Conservation (phyloP, 2,797 vertebrate species). For the Melanitta fusca region DNA sequence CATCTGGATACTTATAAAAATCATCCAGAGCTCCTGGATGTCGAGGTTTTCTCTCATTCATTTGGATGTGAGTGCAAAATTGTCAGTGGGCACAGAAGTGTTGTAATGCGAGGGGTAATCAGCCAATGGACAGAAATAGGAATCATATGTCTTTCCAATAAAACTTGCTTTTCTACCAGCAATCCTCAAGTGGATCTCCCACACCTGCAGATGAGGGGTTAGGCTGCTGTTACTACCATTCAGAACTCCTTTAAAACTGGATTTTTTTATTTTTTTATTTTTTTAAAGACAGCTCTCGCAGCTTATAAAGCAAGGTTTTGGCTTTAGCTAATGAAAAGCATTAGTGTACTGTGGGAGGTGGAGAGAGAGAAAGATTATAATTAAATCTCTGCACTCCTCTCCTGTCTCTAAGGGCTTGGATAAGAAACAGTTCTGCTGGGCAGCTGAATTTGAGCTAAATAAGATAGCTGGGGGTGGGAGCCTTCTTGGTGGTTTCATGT, state of each 20-base stretch:
- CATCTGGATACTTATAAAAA: conserved; percentile 53
- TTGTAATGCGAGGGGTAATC: conserved; percentile 8
- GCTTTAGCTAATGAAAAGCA: conserved; percentile 63
- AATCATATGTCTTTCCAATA: conserved; percentile 68
- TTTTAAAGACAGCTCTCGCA: conserved; percentile 48
- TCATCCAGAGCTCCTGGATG: conserved; percentile 53
- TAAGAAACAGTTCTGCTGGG: conserved; percentile 69
- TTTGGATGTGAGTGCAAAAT: conserved; percentile 17
- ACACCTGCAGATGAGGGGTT: conserved; percentile 60
- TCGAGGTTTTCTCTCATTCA: conserved; percentile 1
- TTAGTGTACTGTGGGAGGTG: conserved; percentile 68
- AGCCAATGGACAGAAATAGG: conserved; percentile 45
- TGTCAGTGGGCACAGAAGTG: conserved; percentile 52
- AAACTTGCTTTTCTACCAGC: conserved; percentile 11
- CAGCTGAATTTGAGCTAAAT: conserved; percentile 64
- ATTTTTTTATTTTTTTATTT: not conserved
- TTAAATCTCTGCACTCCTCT: conserved; percentile 73
- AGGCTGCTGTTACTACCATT: conserved; percentile 38
- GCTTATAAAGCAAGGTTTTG: conserved; percentile 70
- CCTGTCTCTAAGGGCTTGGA: conserved; percentile 56
- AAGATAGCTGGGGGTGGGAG: conserved; percentile 69
- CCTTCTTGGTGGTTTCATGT: conserved; percentile 70
- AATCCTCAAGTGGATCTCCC: conserved; percentile 47
- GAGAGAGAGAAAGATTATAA: conserved; percentile 71
- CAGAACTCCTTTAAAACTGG: conserved; percentile 39